Evolutionary conservation across 2,113 vertebrate species (phyloP).

Genomic region (Trinectes maculatus): DNA sequence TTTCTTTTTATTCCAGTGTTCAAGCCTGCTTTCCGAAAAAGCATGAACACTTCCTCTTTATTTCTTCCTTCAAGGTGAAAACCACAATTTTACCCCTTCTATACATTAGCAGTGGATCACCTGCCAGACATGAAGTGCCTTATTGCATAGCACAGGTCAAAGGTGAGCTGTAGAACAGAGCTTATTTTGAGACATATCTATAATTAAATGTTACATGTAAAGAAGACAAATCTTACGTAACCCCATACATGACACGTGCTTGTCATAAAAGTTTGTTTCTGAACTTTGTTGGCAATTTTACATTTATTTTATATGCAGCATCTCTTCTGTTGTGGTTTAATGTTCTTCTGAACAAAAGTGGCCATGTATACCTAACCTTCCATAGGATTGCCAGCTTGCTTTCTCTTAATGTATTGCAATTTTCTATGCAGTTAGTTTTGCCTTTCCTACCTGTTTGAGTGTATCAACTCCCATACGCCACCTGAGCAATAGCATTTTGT

Average conservation of each 20-base stretch:
- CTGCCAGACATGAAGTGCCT: constrained; percentile 65
- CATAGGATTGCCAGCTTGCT: not conserved
- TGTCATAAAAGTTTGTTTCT: constrained; percentile 4
- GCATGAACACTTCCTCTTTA: constrained; percentile 9
- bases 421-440: constrained; percentile 25
- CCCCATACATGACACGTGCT: not conserved
- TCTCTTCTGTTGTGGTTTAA: not conserved
- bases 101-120: not conserved
- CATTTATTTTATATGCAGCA: constrained; percentile 12
- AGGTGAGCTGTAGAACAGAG: constrained; percentile 15
- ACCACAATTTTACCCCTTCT: constrained; percentile 43
- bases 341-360: constrained; percentile 7
- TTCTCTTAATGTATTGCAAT: constrained; percentile 27
- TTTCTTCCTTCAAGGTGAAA: constrained; percentile 29
- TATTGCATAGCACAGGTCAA: constrained; percentile 45
- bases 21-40: constrained; percentile 14
- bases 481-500: constrained; percentile 23
- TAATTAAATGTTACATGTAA: constrained; percentile 13
- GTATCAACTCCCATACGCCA: constrained; percentile 22
- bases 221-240: constrained; percentile 15
- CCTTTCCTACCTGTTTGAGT: constrained; percentile 17
- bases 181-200: constrained; percentile 28
- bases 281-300: constrained; percentile 3
- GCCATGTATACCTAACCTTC: not conserved
- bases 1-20: constrained; percentile 16